A percentile compares a stretch with the other conserved stretches of the same genome.
These are phyloP conservation scores for Adela reaumurella DNA, from an alignment of 2,888 invertebrate species.

Conservation along the genomic window DNA sequence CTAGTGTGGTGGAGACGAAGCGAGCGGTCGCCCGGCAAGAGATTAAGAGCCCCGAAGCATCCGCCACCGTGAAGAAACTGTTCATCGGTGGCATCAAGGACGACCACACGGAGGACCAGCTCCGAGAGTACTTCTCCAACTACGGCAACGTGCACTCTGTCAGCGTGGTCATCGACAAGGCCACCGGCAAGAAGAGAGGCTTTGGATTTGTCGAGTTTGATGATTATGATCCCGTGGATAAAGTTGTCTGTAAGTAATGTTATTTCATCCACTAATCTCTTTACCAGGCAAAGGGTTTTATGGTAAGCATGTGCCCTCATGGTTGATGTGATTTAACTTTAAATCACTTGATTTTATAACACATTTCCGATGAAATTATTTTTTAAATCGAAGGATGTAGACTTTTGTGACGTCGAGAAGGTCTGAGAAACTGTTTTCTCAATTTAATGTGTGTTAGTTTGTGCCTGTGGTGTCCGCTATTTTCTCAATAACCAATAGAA, in stretches of 20 bases:
- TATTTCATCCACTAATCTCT: too few species aligned
- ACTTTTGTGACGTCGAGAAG: too few species aligned
- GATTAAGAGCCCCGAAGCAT: slow-evolving; percentile 89
- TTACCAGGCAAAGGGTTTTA: too few species aligned
- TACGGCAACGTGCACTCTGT: slow-evolving; percentile 83
- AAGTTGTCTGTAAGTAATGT: slow-evolving; percentile 81
- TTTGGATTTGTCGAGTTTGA: slow-evolving; percentile 97
- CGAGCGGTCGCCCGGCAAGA: slow-evolving; percentile 92
- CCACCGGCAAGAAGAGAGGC: slow-evolving; percentile 89
- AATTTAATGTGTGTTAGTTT: too few species aligned
- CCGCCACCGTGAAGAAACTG: slow-evolving; percentile 89
- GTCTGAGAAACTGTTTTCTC: too few species aligned
- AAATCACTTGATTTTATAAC: too few species aligned
- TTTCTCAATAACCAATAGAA: too few species aligned
- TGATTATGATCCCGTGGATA: slow-evolving; percentile 96
- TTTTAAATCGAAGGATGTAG: too few species aligned
- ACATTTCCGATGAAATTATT: too few species aligned
- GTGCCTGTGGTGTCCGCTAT: too few species aligned
- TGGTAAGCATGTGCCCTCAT: too few species aligned
- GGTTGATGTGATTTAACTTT: too few species aligned
- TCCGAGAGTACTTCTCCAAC: slow-evolving; percentile 77
- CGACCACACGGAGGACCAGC: slow-evolving; percentile 87
- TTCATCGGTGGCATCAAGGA: slow-evolving; percentile 95
- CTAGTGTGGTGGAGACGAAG: slow-evolving; percentile 96
- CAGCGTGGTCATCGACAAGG: slow-evolving; percentile 89